Percentiles rank a stretch among this genome's conserved stretches.
Evolutionary conservation across 1,140 invertebrate species (phyloP).

Genomic region (Drosophila kohkoa): DNA sequence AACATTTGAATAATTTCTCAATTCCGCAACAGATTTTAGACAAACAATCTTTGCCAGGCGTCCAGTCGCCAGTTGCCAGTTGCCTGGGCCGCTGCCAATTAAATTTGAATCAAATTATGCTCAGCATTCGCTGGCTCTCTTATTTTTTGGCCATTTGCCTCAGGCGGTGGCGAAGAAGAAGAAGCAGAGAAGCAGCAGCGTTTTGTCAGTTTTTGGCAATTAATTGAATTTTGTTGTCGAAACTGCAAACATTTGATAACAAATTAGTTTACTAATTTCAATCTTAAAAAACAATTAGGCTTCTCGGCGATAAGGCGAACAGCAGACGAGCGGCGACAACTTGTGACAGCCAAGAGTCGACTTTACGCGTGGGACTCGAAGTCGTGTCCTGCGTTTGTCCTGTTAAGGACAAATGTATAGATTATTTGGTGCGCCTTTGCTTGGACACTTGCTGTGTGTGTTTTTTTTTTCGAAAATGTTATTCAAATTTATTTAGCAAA

Average conservation of each 20-base stretch:
- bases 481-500: constrained; percentile 76
- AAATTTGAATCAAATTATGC: constrained; percentile 80
- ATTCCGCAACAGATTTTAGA: constrained; percentile 60
- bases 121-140: constrained; percentile 15
- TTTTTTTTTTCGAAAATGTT: constrained; percentile 55
- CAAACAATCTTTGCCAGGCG: constrained; percentile 15
- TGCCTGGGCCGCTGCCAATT: constrained; percentile 65
- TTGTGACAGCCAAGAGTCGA: constrained; percentile 55
- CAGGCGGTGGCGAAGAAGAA: constrained; percentile 8
- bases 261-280: constrained; percentile 84
- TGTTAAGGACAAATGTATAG: constrained; percentile 64
- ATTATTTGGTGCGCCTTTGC: constrained; percentile 61
- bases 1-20: constrained; percentile 75
- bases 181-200: background rate
- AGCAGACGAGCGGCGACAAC: constrained; percentile 55
- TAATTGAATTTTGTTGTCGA: constrained; percentile 84
- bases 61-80: constrained; percentile 3
- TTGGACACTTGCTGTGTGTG: constrained; percentile 58
- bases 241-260: constrained; percentile 84
- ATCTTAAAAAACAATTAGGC: constrained; percentile 84
- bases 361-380: background rate
- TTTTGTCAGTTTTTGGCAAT: constrained; percentile 79
- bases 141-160: background rate
- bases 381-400: constrained; percentile 3
- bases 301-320: constrained; percentile 34